Conservation (phyloP, 2,888 invertebrate genomes). For the Elmis aenea region DNA sequence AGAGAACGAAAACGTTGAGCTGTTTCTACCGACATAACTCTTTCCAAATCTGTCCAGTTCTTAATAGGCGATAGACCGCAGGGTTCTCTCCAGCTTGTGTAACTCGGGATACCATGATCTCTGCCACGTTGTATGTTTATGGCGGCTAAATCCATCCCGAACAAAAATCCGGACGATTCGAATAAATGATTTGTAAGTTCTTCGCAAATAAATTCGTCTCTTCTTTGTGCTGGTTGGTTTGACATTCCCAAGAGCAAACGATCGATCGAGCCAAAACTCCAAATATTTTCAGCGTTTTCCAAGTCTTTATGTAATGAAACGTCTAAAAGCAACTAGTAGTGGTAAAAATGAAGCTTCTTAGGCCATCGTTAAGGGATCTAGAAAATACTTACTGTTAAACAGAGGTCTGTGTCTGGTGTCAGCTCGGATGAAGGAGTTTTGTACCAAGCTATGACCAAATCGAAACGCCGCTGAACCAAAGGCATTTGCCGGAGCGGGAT, state of each 20-base stretch:
- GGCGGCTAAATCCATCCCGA: constrained; percentile 82
- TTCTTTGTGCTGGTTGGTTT: constrained; percentile 69
- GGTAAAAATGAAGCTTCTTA: not conserved
- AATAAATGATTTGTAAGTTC: constrained; percentile 82
- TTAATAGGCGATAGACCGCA: constrained; percentile 66
- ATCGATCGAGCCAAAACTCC: constrained; percentile 75
- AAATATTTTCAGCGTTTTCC: constrained; percentile 64
- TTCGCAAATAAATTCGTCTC: constrained; percentile 76
- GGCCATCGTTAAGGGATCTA: too few relatives aligned
- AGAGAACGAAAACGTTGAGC: constrained; percentile 55
- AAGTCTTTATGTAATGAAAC: constrained; percentile 76
- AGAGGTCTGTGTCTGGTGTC: constrained; percentile 65
- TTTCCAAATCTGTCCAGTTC: constrained; percentile 66
- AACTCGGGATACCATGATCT: constrained; percentile 80
- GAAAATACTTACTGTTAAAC: constrained; percentile 64
- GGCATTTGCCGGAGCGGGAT: constrained; percentile 71
- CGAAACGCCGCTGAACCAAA: constrained; percentile 81
- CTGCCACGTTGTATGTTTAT: constrained; percentile 83
- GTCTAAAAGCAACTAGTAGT: constrained; percentile 50
- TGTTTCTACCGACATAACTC: constrained; percentile 60
- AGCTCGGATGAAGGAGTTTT: constrained; percentile 68
- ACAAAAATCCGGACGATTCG: constrained; percentile 64
- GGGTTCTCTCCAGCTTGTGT: constrained; percentile 73
- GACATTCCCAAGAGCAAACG: constrained; percentile 71
- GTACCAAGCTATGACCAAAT: constrained; percentile 83